Evolutionary conservation across 1,140 invertebrate genomes (phyloP), one percentile per base, ranked within the genome.

Genomic region (Drosophila sucinea): DNA sequence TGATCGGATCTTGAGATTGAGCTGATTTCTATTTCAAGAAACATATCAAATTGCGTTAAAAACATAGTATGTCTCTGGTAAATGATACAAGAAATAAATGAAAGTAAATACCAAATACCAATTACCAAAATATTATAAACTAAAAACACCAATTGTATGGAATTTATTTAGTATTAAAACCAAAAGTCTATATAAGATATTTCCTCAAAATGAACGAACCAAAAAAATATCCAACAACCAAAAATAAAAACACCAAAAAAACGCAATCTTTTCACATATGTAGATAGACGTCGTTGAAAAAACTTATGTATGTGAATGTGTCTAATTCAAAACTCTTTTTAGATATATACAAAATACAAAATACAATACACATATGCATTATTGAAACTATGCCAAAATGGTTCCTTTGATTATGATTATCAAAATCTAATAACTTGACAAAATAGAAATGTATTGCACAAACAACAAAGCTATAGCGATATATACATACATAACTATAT

Each of bases 111-210:
- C 44, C 44, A 51, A 23, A 32, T 51, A 56, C n/a, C 51, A 55
- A 57, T 30, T 38, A 35, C 32, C 25, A 41, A 41, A 41, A 55
- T 58, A 58, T 32, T 57, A 33, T 2, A 8, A 63, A 41, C 38
- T 32, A n/a, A 64, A 32, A 74, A 65, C 61, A 70, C 61, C 72
- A 70, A 65, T 60, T 60, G 35, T 60, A 74, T 60, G 41, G 61
- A 65, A 67, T 61, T 67, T 67, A 60, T 71, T 66, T 51, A 60
- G 30, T 54, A 60, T 17, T 54, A 25, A 66, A 70, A 11, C 10
- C 55, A 25, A 35, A 60, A 66, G 63, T 67, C 44, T 2, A 51
- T 51, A 10, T 51, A 51, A 51, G 23, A 51, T 27, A 57, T 35
- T 10, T 25, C 33, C 32, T 4, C 17, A 1, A 4, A n/a, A 7